These are phyloP conservation scores for Drosophila persimilis DNA, from an alignment of 1,140 invertebrate genomes.

Conservation along the genomic window DNA sequence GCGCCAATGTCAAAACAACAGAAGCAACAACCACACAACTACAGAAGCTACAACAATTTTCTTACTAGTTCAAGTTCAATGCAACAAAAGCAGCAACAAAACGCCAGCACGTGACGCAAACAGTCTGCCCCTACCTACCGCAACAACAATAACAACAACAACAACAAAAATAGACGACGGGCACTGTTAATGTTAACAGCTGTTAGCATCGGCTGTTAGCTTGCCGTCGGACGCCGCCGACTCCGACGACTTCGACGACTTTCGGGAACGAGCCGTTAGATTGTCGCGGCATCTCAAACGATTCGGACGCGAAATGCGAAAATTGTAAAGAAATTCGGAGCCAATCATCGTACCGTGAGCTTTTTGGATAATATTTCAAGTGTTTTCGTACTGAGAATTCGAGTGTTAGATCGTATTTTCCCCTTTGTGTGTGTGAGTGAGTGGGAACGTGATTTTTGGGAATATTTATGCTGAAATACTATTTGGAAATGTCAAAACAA, in stretches of 20 bases:
- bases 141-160: slow-evolving; percentile 11
- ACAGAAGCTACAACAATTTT: slow-evolving; percentile 39
- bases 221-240: slow-evolving; percentile 5
- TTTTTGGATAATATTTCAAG: slow-evolving; percentile 37
- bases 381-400: slow-evolving; percentile 26
- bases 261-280: slow-evolving; percentile 38
- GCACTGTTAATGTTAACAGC: slow-evolving; percentile 36
- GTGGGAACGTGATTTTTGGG: slow-evolving; percentile 25
- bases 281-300: slow-evolving; percentile 61
- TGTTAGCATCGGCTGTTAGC: slow-evolving; percentile 27
- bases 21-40: slow-evolving; percentile 9
- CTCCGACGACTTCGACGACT: not conserved
- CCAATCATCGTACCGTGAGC: slow-evolving; percentile 3
- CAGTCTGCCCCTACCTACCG: slow-evolving; percentile 23
- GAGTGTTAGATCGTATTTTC: slow-evolving; percentile 18
- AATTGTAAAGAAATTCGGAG: slow-evolving; percentile 12
- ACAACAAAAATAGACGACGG: slow-evolving; percentile 8
- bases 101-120: slow-evolving; percentile 46
- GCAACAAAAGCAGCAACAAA: slow-evolving; percentile 52
- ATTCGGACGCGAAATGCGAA: slow-evolving; percentile 45
- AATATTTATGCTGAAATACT: slow-evolving; percentile 31
- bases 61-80: slow-evolving; percentile 65
- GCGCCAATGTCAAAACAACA: slow-evolving; percentile 37
- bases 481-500: slow-evolving; percentile 12
- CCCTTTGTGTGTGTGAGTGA: not conserved